Percentiles rank a stretch among this genome's conserved stretches.
Evolutionary conservation across 35 echinoderm and acorn worm genomes (phyloP).

Genomic region (Heliocidaris erythrogramma): DNA sequence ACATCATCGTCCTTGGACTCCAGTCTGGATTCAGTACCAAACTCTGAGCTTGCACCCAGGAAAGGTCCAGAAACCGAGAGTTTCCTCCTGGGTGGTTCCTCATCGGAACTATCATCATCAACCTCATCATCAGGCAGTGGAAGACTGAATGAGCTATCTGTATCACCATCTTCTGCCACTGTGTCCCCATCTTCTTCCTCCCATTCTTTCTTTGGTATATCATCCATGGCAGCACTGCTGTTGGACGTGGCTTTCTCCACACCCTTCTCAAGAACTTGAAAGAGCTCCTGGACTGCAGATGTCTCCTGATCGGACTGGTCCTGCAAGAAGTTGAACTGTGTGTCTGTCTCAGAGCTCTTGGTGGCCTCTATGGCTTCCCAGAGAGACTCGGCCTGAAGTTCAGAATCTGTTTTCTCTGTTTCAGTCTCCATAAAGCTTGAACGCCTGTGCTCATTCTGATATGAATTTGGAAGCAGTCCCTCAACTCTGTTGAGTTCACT

Average conservation of each 20-base stretch:
- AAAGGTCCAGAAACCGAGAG: neutral
- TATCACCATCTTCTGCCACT: slow-evolving; percentile 6
- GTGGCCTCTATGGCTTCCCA: slow-evolving; percentile 33
- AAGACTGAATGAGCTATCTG: slow-evolving; percentile 37
- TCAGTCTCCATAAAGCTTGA: slow-evolving; percentile 42
- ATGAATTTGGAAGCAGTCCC: neutral
- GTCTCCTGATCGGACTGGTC: slow-evolving; percentile 20
- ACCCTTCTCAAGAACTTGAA: slow-evolving; percentile 32
- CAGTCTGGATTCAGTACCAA: neutral
- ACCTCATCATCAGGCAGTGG: slow-evolving; percentile 48
- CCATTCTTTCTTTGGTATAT: neutral
- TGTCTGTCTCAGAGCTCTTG: slow-evolving; percentile 35
- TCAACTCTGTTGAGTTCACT: neutral
- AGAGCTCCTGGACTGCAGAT: slow-evolving; percentile 32
- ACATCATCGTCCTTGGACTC: neutral
- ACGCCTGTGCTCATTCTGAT: neutral
- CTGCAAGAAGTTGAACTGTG: neutral
- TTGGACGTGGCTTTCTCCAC: neutral
- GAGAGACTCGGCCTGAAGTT: slow-evolving; percentile 33
- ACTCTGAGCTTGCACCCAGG: neutral
- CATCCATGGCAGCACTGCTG: neutral
- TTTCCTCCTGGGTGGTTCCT: neutral
- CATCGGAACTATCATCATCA: slow-evolving; percentile 4
- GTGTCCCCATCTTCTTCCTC: neutral
- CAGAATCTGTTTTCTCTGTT: slow-evolving; percentile 38